phyloP scores from a whole-genome alignment of 2,113 vertebrate genomes.

The Empidonax alnorum region DNA sequence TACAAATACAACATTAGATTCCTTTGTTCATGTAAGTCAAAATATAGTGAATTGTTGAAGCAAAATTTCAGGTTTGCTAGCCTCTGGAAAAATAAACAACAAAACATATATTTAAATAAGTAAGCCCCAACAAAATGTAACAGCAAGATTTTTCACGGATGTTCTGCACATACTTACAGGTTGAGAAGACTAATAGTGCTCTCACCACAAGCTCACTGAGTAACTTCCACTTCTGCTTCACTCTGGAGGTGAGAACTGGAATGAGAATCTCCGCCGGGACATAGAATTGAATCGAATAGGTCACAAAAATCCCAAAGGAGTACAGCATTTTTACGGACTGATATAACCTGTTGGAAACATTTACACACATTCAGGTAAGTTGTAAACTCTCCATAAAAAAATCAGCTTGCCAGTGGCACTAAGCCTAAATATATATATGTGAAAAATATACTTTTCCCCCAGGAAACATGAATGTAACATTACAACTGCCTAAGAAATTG shows the following conservation, averaged over 20 bases:
- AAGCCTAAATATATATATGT: not conserved
- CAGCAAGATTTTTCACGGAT: not conserved
- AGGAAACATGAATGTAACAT: not conserved
- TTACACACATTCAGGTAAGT: not conserved
- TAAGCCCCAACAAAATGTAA: not conserved
- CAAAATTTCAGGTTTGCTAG: not conserved
- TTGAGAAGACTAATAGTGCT: conserved; percentile 79
- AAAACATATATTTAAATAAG: not conserved
- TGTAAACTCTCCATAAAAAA: not conserved
- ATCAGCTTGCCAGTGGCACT: not conserved
- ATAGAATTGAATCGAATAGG: conserved; percentile 89
- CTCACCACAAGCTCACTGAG: conserved; percentile 75
- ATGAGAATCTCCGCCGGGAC: conserved; percentile 88
- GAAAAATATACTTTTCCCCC: not conserved
- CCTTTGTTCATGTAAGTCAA: not conserved
- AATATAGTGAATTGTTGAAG: not conserved
- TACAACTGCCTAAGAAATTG: not conserved
- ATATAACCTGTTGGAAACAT: conserved; percentile 82
- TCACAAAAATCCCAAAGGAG: conserved; percentile 90
- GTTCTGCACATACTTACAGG: conserved; percentile 81
- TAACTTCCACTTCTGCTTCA: conserved; percentile 78
- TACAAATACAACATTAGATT: not conserved
- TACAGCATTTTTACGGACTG: conserved; percentile 88
- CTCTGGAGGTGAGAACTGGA: conserved; percentile 74
- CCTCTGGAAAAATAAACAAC: not conserved